phyloP scores from a whole-genome alignment of 2,113 vertebrate genomes.

The Desmodus rotundus region DNA sequence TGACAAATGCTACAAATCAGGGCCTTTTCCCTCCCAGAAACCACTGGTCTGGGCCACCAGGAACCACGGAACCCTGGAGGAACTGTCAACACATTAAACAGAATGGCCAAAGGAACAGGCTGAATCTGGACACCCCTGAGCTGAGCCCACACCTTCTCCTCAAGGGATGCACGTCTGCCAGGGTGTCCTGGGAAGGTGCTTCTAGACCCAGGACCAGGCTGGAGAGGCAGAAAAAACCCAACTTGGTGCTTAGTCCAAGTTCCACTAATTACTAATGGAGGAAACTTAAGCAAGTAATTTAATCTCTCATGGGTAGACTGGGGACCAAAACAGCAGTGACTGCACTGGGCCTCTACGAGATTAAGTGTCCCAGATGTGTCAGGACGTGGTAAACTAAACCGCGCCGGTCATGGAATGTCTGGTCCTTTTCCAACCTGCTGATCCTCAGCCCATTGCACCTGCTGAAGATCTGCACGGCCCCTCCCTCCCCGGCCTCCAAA shows the following conservation, averaged over 20 bases:
- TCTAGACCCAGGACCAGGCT: neutral
- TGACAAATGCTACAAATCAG: neutral
- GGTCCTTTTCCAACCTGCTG: neutral
- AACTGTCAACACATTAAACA: too few relatives aligned
- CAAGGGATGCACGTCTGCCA: neutral
- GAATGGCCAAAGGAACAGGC: neutral
- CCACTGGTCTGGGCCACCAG: neutral
- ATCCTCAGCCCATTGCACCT: neutral
- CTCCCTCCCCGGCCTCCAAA: neutral
- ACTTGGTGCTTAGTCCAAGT: neutral
- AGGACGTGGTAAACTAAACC: neutral
- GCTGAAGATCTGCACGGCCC: neutral
- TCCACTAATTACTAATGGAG: neutral
- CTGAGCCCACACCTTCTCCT: neutral
- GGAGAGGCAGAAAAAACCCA: neutral
- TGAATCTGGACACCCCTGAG: neutral
- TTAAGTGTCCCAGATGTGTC: neutral
- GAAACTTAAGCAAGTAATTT: neutral
- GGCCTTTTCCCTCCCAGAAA: neutral
- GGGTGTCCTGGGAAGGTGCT: neutral
- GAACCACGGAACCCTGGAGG: fast-evolving
- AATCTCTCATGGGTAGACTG: neutral
- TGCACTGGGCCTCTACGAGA: neutral
- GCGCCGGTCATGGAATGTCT: neutral
- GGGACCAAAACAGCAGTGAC: neutral